phyloP scores from a whole-genome alignment of 2,113 vertebrate genomes.

The Notarius lentiginosus region DNA sequence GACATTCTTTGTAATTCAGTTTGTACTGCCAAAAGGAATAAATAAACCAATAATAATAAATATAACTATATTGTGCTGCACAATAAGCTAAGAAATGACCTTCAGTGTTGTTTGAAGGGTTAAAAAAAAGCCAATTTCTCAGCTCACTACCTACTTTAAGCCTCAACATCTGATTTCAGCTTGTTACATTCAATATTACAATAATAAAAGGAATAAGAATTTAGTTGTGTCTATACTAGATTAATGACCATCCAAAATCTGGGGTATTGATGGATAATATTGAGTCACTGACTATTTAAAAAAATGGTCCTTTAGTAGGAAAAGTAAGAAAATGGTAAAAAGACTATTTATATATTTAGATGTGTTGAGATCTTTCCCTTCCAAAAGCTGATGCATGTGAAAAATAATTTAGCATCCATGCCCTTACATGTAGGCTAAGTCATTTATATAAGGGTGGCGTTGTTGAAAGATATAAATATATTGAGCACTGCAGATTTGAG shows the following conservation, averaged over 20 bases:
- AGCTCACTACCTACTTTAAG: background rate
- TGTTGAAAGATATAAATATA: background rate
- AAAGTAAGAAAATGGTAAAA: background rate
- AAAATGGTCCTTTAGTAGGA: background rate
- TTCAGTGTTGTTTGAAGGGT: background rate
- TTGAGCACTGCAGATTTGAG: slow-evolving; percentile 36
- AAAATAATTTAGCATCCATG: background rate
- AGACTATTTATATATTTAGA: background rate
- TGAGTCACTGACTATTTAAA: background rate
- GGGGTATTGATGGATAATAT: background rate
- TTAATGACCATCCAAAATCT: background rate
- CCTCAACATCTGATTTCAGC: too few species aligned
- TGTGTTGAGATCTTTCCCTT: background rate
- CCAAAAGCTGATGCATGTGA: background rate
- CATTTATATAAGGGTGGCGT: background rate
- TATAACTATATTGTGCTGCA: background rate
- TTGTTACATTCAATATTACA: background rate
- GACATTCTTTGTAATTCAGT: too few species aligned
- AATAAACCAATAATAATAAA: too few species aligned
- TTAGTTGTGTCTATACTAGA: background rate
- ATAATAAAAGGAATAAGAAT: background rate
- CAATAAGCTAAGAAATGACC: background rate
- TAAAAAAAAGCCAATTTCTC: background rate
- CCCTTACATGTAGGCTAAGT: background rate
- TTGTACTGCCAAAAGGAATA: too few species aligned